A percentile compares a stretch with the other conserved stretches of the same genome.
Evolutionary conservation across 2,888 invertebrate species (phyloP).

Genomic region (Polyommatus iphigenia): DNA sequence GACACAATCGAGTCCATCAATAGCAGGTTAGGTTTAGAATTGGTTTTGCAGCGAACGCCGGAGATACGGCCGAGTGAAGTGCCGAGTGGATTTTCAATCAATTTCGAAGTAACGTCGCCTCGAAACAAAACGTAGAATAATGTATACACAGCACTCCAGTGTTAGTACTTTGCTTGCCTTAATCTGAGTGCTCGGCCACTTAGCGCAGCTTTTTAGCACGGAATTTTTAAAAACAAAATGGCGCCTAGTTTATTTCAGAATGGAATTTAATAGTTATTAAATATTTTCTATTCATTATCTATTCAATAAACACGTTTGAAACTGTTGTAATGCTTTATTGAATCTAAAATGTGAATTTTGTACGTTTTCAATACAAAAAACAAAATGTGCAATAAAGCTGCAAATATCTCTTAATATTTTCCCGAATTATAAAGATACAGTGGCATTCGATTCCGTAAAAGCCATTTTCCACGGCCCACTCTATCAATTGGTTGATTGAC

Average conservation of each 20-base stretch:
- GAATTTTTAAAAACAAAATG: background rate
- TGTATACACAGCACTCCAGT: conserved; percentile 34
- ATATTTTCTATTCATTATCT: background rate
- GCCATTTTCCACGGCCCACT: conserved; percentile 29
- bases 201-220: background rate
- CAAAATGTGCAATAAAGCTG: background rate
- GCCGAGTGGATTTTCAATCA: conserved; percentile 51
- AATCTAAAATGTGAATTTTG: background rate
- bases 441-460: conserved; percentile 24
- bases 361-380: background rate
- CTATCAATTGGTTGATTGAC: conserved; percentile 41
- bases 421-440: conserved; percentile 15
- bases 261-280: background rate
- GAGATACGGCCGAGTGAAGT: conserved; percentile 41
- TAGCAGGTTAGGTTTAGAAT: conserved; percentile 48
- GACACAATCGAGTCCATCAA: conserved; percentile 44
- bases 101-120: conserved; percentile 40
- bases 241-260: background rate
- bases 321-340: background rate
- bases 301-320: background rate
- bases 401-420: conserved; percentile 4
- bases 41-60: conserved; percentile 45
- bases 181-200: conserved; percentile 12
- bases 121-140: conserved; percentile 37
- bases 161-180: conserved; percentile 31